Evolutionary conservation across 2,797 vertebrate genomes (phyloP).

Genomic region (Silurus lanzhouensis): DNA sequence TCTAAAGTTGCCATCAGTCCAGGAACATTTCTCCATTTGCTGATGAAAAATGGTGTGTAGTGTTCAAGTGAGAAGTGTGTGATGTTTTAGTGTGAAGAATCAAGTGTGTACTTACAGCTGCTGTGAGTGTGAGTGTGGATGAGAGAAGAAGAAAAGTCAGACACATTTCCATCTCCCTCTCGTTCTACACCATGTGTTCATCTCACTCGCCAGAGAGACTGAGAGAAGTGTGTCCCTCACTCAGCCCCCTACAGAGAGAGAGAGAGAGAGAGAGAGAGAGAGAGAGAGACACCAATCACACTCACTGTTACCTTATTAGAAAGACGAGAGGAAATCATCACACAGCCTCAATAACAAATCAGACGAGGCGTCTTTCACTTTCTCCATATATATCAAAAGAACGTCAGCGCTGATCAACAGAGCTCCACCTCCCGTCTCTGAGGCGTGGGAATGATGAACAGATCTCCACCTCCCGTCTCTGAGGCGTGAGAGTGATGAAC

Average conservation of each 20-base stretch:
- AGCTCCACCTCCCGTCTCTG: constrained; percentile 3
- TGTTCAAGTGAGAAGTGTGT: constrained; percentile 1
- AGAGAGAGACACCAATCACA: too few relatives aligned
- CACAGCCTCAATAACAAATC: constrained; percentile 25
- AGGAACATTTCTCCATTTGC: too few relatives aligned
- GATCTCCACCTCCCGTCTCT: constrained; percentile 2
- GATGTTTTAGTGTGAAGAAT: constrained; percentile 8
- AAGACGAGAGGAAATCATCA: too few relatives aligned
- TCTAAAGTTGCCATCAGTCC: too few relatives aligned
- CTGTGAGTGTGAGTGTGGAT: background rate
- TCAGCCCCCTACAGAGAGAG: constrained; percentile 7
- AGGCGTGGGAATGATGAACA: background rate
- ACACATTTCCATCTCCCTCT: constrained; percentile 20
- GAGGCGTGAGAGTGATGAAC: too few relatives aligned
- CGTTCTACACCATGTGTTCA: background rate
- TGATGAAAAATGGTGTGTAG: background rate
- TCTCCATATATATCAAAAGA: constrained; percentile 29
- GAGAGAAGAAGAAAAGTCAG: constrained; percentile 9
- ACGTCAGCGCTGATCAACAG: background rate
- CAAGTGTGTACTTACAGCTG: constrained; percentile 15
- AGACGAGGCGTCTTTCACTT: constrained; percentile 3
- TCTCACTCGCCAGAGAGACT: background rate
- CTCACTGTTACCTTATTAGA: background rate
- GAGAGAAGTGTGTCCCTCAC: background rate
- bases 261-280: too few relatives aligned